A percentile compares a stretch with the other conserved stretches of the same genome.
Conservation (phyloP, 2,797 vertebrate species). For the Eospalax fontanierii region DNA sequence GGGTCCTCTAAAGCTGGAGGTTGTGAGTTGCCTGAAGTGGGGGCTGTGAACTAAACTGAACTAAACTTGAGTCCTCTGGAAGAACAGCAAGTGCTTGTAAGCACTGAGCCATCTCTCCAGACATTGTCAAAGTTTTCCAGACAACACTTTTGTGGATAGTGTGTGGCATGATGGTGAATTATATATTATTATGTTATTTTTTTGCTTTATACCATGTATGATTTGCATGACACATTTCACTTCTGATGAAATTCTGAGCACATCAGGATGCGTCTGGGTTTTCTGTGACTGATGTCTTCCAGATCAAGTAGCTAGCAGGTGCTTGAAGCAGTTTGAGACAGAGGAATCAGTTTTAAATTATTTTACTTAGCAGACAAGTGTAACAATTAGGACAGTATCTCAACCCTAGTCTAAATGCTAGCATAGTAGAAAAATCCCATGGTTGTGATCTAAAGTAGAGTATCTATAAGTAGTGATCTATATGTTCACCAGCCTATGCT, state of each 20-base stretch:
- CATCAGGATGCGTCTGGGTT: background rate
- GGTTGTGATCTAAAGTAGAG: background rate
- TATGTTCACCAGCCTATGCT: background rate
- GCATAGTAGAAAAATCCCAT: background rate
- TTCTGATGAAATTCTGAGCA: background rate
- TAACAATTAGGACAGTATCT: background rate
- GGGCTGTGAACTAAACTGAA: background rate
- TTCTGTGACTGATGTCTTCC: background rate
- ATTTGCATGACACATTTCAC: background rate
- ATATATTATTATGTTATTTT: background rate
- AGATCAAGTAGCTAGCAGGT: too few relatives aligned
- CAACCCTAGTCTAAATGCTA: background rate
- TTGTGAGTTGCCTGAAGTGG: background rate
- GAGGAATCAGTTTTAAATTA: background rate
- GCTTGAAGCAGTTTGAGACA: background rate
- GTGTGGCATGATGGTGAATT: background rate
- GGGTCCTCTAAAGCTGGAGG: background rate
- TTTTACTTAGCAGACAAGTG: background rate
- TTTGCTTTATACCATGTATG: background rate
- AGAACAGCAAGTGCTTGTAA: background rate
- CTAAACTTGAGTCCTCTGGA: background rate
- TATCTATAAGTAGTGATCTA: background rate
- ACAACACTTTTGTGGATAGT: background rate
- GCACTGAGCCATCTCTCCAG: background rate
- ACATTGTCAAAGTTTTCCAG: background rate